Percentiles rank a stretch among this genome's conserved stretches.
These are phyloP conservation scores for Otus sunia DNA, from an alignment of 2,113 vertebrate species.

Conservation along the genomic window DNA sequence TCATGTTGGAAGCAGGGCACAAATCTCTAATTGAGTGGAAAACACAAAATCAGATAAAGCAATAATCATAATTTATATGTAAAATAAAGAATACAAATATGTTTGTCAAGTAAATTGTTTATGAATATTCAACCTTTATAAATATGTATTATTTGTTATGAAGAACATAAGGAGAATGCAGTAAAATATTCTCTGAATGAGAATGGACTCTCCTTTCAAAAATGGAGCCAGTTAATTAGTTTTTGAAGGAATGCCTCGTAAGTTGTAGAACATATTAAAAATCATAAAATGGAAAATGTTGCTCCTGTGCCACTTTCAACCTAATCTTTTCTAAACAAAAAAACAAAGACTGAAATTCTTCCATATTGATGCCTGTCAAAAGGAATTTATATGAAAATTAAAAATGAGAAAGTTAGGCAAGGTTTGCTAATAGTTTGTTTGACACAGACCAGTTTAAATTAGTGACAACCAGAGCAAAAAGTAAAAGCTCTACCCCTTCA, in stretches of 20 bases:
- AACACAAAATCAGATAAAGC: neutral
- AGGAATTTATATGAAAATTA: neutral
- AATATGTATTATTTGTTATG: neutral
- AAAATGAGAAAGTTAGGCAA: neutral
- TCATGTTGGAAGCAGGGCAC: neutral
- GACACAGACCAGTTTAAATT: neutral
- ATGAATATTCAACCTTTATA: neutral
- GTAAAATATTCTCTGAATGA: neutral
- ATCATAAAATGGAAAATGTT: neutral
- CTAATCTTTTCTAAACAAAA: neutral
- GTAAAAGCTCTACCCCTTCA: neutral
- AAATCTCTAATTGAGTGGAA: neutral
- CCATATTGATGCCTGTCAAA: neutral
- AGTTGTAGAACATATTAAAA: neutral
- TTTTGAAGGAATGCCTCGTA: neutral
- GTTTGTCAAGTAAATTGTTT: neutral
- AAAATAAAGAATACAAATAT: neutral
- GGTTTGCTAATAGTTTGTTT: neutral
- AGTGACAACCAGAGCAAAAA: neutral
- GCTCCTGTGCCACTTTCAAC: neutral
- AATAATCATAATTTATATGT: neutral
- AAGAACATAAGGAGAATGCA: neutral
- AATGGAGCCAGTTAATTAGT: neutral
- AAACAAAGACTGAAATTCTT: neutral
- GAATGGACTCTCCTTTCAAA: neutral